These are phyloP conservation scores for Volucella inflata DNA, from an alignment of 2,888 invertebrate genomes.

Conservation along the genomic window DNA sequence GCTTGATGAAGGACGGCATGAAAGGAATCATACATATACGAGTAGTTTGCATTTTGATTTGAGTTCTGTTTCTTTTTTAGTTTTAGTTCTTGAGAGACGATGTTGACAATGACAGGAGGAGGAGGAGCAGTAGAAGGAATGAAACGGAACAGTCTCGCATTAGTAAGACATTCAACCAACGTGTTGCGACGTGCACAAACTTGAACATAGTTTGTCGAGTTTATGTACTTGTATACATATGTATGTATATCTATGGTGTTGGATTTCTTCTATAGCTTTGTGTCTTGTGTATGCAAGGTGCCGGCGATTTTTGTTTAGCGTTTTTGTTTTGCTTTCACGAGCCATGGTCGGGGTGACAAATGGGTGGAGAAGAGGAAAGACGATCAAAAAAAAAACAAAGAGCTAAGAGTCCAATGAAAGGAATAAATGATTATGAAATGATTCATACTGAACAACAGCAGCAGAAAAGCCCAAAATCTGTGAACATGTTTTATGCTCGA, in stretches of 20 bases:
- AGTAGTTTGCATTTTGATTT: constrained; percentile 34
- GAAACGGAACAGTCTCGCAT: constrained; percentile 42
- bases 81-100: not conserved
- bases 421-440: too few species aligned
- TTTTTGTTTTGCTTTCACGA: not conserved
- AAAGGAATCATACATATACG: constrained; percentile 45
- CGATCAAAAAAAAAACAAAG: constrained; percentile 19
- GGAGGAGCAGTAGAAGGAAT: not conserved
- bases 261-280: constrained; percentile 59
- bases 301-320: constrained; percentile 50
- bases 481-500: too few species aligned
- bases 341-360: constrained; percentile 1
- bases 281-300: constrained; percentile 62
- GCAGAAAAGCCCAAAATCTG: too few species aligned
- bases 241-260: constrained; percentile 52
- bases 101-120: constrained; percentile 30
- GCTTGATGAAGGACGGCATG: not conserved
- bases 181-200: constrained; percentile 72
- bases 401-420: constrained; percentile 43
- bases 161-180: constrained; percentile 61
- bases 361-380: constrained; percentile 8
- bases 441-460: too few species aligned
- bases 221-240: not conserved
- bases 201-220: constrained; percentile 60
- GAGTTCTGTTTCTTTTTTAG: constrained; percentile 3